These are phyloP conservation scores for Haemorhous mexicanus DNA, from an alignment of 2,113 vertebrate genomes.

Conservation along the genomic window DNA sequence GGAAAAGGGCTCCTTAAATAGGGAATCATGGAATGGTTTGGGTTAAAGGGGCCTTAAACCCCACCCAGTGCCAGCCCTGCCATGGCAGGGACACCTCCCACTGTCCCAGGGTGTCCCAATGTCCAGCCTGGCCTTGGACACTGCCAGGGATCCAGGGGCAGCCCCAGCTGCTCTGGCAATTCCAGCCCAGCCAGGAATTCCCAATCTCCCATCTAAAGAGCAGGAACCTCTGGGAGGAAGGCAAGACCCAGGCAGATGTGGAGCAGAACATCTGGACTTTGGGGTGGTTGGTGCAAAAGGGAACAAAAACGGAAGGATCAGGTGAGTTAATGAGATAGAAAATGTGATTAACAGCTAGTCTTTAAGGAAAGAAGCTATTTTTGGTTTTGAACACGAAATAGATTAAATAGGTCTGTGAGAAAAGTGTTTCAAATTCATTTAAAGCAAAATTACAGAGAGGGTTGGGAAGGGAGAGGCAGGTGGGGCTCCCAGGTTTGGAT, in stretches of 20 bases:
- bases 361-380: neutral
- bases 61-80: rapidly evolving
- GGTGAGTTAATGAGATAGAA: neutral
- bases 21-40: neutral
- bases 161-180: neutral
- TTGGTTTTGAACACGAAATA: neutral
- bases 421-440: rapidly evolving
- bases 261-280: neutral
- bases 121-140: neutral
- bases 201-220: neutral
- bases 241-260: neutral
- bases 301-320: neutral
- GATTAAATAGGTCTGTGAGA: neutral
- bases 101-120: neutral
- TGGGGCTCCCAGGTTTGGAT: neutral
- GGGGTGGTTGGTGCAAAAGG: neutral
- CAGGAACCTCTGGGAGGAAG: neutral
- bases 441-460: neutral
- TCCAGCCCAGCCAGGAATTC: neutral
- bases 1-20: neutral
- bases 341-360: neutral
- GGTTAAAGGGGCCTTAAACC: rapidly evolving
- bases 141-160: neutral
- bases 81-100: neutral
- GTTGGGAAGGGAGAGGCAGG: too few relatives aligned